Base-by-base conservation (phyloP, 2,113 vertebrate species). In the Girardinichthys multiradiatus region DNA sequence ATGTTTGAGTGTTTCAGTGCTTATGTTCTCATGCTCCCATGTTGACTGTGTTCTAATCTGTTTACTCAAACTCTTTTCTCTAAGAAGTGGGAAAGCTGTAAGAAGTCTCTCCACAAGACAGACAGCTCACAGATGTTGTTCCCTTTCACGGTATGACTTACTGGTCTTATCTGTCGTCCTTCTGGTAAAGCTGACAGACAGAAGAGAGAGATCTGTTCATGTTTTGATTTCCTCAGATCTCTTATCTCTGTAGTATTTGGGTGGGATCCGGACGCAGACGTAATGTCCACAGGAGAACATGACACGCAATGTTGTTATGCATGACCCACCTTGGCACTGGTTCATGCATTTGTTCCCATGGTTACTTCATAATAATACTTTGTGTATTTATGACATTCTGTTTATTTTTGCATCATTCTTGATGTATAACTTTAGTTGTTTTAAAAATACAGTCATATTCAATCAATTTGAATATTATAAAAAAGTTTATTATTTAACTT, bases 221-320 rank as follows among this genome's bases (percentile, higher is more conserved):
- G 90, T 94, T 92, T 94, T 92, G 90, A 93, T 94, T 89, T 89
- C 83, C 87, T 80, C 75, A 74, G 68, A 77, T 80, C 24, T 82
- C 80, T 91, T 90, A 91, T 94, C 91, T 85, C 30, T 1, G 35
- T 70, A 45, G 31, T 51, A 79, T 75, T 90, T 91, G 87, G 84
- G 80, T 76, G 86, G 81, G 83, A 90, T 89, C 90, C 87, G 90
- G 79, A 62, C 9, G 1, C 64, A 89, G 89, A 90, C 79, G 68
- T 64, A 77, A 61, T 6, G 79, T 84, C 85, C 83, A 71, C 71
- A 68, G 30, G 78, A 88, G 88, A 87, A 54, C 48, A 54, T 82
- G 60, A 89, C 93, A 93, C 82, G 91, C 91, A 88, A 92, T 90
- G 91, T 60, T 71, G 68, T 78, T 84, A 92, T 64, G 76, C 79